Evolutionary conservation across 1,140 invertebrate species (phyloP).

Genomic region (Tachypleus tridentatus): DNA sequence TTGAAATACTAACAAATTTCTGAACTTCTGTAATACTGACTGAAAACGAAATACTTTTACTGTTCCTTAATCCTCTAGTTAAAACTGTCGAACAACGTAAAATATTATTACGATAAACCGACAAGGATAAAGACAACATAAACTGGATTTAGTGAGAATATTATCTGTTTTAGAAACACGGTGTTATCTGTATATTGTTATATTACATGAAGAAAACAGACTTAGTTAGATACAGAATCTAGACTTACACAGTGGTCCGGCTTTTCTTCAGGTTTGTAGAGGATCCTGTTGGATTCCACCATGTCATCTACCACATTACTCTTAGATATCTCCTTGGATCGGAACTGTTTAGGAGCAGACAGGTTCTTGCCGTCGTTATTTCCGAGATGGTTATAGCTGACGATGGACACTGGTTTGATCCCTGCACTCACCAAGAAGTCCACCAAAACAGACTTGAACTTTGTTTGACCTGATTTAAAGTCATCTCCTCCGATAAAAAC

Average conservation of each 20-base stretch:
- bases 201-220: too few species aligned
- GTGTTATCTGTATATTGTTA: too few species aligned
- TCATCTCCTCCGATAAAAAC: conserved; percentile 88
- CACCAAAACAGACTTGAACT: conserved; percentile 88
- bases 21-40: too few species aligned
- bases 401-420: conserved; percentile 91
- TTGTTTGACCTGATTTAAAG: conserved; percentile 96
- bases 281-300: conserved; percentile 69
- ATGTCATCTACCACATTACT: conserved; percentile 94
- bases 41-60: too few species aligned
- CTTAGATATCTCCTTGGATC: conserved; percentile 65
- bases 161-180: too few species aligned
- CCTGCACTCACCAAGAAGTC: conserved; percentile 87
- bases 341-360: conserved; percentile 83
- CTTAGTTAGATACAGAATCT: too few species aligned
- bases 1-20: too few species aligned
- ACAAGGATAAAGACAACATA: too few species aligned
- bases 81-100: too few species aligned
- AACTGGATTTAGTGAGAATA: too few species aligned
- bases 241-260: conserved; percentile 57
- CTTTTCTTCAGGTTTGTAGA: conserved; percentile 65
- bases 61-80: too few species aligned
- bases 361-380: conserved; percentile 96
- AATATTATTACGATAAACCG: too few species aligned
- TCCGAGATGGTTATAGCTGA: conserved; percentile 94